Percentiles rank a stretch among this genome's conserved stretches.
phyloP scores from a whole-genome alignment of 2,113 vertebrate species.

The Lamprotornis superbus region DNA sequence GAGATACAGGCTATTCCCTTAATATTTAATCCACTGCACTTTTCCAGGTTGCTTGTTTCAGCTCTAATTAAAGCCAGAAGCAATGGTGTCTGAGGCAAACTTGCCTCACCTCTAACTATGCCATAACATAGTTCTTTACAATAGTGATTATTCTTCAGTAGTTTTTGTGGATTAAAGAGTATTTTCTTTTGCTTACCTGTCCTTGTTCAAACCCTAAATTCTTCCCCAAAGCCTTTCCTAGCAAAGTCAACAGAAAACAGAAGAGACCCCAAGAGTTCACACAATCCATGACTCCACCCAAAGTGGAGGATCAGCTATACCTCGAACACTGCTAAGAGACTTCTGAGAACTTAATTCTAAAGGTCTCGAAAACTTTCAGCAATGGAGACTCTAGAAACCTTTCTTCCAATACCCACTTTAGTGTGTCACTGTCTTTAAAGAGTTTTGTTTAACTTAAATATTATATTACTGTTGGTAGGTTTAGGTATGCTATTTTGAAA shows the following conservation, averaged over 20 bases:
- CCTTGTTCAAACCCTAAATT: neutral
- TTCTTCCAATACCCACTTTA: neutral
- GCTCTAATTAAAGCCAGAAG: neutral
- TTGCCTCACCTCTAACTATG: neutral
- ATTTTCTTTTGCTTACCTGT: neutral
- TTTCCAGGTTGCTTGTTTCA: neutral
- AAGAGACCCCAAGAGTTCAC: neutral
- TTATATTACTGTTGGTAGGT: neutral
- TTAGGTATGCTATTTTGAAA: neutral
- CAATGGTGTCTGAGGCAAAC: neutral
- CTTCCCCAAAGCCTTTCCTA: neutral
- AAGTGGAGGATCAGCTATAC: neutral
- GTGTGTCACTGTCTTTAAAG: neutral
- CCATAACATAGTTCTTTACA: neutral
- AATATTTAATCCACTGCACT: neutral
- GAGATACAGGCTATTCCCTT: neutral
- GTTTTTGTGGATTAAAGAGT: neutral
- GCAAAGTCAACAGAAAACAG: neutral
- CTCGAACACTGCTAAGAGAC: neutral
- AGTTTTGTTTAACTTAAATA: neutral
- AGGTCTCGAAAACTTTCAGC: neutral
- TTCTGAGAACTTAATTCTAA: neutral
- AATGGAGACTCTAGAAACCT: neutral
- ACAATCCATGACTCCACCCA: neutral
- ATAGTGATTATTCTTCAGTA: neutral